phyloP scores from a whole-genome alignment of 2,113 vertebrate species.

The Gnathochromis pfefferi region DNA sequence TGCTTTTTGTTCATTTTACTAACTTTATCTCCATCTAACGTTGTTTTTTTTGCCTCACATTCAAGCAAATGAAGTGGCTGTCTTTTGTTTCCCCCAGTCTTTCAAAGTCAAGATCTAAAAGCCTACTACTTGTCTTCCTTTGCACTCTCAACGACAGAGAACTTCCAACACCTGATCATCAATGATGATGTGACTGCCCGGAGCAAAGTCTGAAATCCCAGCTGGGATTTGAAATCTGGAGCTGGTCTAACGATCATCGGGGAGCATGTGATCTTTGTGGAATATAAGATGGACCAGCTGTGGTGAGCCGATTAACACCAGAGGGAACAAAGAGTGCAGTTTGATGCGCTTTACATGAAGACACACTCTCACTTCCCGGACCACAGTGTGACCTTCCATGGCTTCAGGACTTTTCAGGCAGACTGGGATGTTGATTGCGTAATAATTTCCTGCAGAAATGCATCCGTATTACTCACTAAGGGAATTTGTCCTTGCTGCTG shows the following conservation, averaged over 20 bases:
- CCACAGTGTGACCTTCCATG: not conserved
- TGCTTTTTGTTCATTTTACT: not conserved
- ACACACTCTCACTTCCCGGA: not conserved
- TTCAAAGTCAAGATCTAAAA: not conserved
- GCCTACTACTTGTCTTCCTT: not conserved
- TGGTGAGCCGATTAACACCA: not conserved
- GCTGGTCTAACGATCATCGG: rapidly evolving
- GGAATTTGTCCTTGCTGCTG: not conserved
- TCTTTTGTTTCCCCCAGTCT: not conserved
- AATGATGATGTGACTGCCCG: not conserved
- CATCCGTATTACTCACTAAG: not conserved
- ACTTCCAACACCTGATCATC: not conserved
- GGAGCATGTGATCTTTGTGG: not conserved
- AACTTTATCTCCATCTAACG: not conserved
- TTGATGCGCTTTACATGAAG: not conserved
- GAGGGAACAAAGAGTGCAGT: not conserved
- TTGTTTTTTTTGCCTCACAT: not conserved
- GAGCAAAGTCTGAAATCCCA: not conserved
- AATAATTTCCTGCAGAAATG: not conserved
- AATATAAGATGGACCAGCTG: not conserved
- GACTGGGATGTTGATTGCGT: not conserved
- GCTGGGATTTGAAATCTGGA: not conserved
- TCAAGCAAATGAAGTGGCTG: not conserved
- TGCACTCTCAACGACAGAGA: not conserved
- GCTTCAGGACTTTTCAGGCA: not conserved